A percentile compares a stretch with the other conserved stretches of the same genome.
phyloP scores from a whole-genome alignment of 2,113 vertebrate genomes.

The Cyprinodon tularosa region DNA sequence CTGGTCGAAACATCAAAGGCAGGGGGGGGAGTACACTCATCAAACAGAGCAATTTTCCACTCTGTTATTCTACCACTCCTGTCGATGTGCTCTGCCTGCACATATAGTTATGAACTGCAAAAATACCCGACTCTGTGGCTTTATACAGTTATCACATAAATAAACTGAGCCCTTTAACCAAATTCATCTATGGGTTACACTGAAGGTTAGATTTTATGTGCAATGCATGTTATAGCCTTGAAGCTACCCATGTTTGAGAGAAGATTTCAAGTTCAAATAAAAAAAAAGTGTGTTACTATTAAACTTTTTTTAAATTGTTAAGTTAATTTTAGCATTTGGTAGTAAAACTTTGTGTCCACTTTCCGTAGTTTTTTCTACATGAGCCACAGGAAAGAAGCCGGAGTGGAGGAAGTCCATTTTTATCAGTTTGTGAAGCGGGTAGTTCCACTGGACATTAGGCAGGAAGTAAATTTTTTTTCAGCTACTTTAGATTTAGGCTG shows the following conservation, averaged over 20 bases:
- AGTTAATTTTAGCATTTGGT: not conserved
- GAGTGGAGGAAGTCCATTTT: slow-evolving; percentile 7
- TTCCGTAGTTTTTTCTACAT: not conserved
- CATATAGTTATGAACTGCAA: not conserved
- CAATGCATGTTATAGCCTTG: not conserved
- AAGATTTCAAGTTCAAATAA: too few relatives aligned
- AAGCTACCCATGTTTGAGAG: not conserved
- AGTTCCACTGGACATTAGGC: not conserved
- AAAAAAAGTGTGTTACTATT: not conserved
- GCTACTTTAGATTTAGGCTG: not conserved
- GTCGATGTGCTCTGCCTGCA: not conserved
- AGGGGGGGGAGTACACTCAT: slow-evolving; percentile 53
- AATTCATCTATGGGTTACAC: not conserved
- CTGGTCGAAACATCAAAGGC: slow-evolving; percentile 67
- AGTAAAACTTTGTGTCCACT: not conserved
- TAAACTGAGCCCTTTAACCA: not conserved
- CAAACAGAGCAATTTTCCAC: slow-evolving; percentile 53
- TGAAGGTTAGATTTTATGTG: not conserved
- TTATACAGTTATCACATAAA: not conserved
- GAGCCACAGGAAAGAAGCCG: slow-evolving; percentile 4
- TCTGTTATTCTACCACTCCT: slow-evolving; percentile 22
- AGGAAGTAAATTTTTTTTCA: not conserved
- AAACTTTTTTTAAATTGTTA: not conserved
- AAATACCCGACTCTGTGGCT: not conserved
- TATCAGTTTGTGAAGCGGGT: not conserved